phyloP scores from a whole-genome alignment of 2,888 invertebrate genomes.

The Ochlodes sylvanus region DNA sequence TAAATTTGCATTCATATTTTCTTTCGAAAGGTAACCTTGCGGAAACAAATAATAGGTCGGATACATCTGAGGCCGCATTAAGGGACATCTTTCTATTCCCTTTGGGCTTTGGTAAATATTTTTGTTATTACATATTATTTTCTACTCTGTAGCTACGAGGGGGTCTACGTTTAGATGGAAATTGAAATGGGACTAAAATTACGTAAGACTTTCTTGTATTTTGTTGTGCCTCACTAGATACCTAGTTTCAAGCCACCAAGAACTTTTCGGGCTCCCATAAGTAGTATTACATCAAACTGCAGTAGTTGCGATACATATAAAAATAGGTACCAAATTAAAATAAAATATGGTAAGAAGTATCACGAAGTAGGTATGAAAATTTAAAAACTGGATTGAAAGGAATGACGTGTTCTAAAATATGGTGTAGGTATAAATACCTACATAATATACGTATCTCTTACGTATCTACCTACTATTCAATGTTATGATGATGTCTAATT shows the following conservation, averaged over 20 bases:
- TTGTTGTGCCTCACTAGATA: not conserved
- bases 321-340: too few species aligned
- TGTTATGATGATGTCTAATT: too few species aligned
- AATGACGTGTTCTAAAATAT: too few species aligned
- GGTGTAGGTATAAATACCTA: too few species aligned
- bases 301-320: too few species aligned
- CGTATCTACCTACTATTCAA: too few species aligned
- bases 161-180: constrained; percentile 29
- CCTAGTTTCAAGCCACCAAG: not conserved
- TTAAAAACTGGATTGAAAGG: too few species aligned
- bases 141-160: constrained; percentile 15
- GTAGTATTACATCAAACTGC: too few species aligned
- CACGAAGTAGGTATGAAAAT: too few species aligned
- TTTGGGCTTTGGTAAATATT: constrained; percentile 80
- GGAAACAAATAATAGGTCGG: constrained; percentile 79
- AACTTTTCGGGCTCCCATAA: too few species aligned
- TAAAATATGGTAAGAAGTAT: too few species aligned
- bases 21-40: constrained; percentile 63
- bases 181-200: constrained; percentile 35
- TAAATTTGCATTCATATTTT: constrained; percentile 79
- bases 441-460: too few species aligned
- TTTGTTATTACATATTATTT: constrained; percentile 72
- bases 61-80: constrained; percentile 79
- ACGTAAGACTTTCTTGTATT: not conserved
- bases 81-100: constrained; percentile 82